These are phyloP conservation scores for Triplophysa dalaica DNA, from an alignment of 2,113 vertebrate species.

Conservation along the genomic window DNA sequence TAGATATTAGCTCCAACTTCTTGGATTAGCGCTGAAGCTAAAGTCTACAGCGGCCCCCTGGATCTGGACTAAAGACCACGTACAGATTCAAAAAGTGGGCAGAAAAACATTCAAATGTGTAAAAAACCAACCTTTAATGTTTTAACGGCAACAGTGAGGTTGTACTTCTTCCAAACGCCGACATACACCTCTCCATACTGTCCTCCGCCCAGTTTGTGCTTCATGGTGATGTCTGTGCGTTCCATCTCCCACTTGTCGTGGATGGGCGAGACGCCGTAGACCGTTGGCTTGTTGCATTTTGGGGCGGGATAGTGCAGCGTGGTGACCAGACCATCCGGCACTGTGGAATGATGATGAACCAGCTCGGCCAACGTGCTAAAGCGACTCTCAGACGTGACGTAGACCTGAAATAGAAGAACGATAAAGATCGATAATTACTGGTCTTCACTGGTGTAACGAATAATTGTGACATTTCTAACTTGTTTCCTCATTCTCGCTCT, in stretches of 20 bases:
- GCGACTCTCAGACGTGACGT: conserved; percentile 95
- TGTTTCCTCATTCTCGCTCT: too few species aligned
- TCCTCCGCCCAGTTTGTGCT: conserved; percentile 98
- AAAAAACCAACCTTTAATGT: conserved; percentile 85
- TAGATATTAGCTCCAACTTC: too few species aligned
- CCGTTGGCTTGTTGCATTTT: conserved; percentile 98
- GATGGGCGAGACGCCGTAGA: conserved; percentile 98
- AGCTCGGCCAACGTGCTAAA: conserved; percentile 95
- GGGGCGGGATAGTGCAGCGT: conserved; percentile 97
- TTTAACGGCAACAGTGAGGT: conserved; percentile 96
- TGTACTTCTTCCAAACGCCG: conserved; percentile 98
- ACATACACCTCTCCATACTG: conserved; percentile 99
- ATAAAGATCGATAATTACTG: not conserved
- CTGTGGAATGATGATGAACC: conserved; percentile 97
- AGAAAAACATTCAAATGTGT: too few species aligned
- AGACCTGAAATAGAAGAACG: conserved; percentile 78
- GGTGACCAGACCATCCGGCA: conserved; percentile 96
- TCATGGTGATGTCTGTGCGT: conserved; percentile 99
- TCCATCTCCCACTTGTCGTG: conserved; percentile 99
- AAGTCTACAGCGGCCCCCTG: too few species aligned
- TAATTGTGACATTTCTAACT: too few species aligned
- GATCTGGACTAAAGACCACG: too few species aligned
- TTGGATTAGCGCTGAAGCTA: too few species aligned
- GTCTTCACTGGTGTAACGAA: too few species aligned
- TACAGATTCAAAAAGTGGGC: too few species aligned